Percentiles rank a stretch among this genome's conserved stretches.
Conservation (phyloP, 2,797 vertebrate genomes). For the Phrynocephalus forsythii region DNA sequence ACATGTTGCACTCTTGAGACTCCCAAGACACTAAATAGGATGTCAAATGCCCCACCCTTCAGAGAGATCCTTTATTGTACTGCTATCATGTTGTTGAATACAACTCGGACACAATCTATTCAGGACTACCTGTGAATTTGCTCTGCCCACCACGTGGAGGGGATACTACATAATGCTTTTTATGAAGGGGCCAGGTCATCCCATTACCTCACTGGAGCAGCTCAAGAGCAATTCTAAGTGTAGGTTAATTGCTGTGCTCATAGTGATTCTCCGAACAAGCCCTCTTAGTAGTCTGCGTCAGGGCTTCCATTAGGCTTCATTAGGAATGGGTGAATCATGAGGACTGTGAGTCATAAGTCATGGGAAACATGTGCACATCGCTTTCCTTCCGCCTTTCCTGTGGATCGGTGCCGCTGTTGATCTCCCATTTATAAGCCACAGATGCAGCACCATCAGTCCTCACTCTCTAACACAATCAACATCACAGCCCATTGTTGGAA, state of each 20-base stretch:
- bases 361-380: neutral
- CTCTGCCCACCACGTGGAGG: neutral
- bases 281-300: neutral
- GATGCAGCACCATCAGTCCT: neutral
- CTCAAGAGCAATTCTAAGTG: slow-evolving; percentile 11
- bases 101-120: neutral
- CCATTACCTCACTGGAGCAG: neutral
- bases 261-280: neutral
- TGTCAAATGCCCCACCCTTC: neutral
- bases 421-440: neutral
- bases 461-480: neutral
- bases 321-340: slow-evolving; percentile 10
- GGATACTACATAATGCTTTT: neutral
- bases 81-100: neutral
- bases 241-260: slow-evolving; percentile 21
- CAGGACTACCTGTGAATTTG: neutral
- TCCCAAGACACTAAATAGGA: neutral
- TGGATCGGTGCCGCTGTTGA: neutral
- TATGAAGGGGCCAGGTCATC: too few species aligned
- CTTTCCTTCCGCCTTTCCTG: slow-evolving; percentile 6
- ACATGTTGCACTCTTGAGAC: neutral
- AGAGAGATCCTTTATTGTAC: neutral
- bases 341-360: neutral
- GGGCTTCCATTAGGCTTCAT: slow-evolving; percentile 1
- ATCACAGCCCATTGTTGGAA: neutral